Base-by-base conservation (phyloP, 2,797 vertebrate genomes). In the Sebastes matsubarae region DNA sequence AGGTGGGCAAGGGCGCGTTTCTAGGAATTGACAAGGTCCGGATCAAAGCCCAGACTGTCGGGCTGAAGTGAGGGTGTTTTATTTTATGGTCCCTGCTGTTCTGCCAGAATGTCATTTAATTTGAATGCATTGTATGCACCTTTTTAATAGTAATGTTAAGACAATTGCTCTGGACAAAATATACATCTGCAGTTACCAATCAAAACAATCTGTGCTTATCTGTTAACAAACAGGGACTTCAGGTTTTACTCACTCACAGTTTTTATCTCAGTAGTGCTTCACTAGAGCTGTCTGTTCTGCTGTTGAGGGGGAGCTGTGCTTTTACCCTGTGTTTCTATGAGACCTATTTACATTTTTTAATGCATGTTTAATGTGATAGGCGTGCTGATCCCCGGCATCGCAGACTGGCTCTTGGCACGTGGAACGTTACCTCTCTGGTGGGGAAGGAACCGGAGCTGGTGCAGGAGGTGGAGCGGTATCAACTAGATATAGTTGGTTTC, bases 1-100 rank as follows among this genome's bases (percentile, higher is more conserved):
- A 55, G 18, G 2, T 65, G 30, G 16, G 1, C 0, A 0, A 60
- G 2, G 52, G n/a, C 0, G n/a, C 0, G 50, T 52, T 52, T 52
- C 8, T 52, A 10, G 50, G 50, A 52, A 52, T n/a, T 52, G 50
- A 52, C 8, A 52, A n/a, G 9, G 8, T 4, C 20, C 20, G 20
- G 9, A 20, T 20, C 20, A 5, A 52, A 54, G 10, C 52, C 46
- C 46, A 52, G 46, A 54, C 10, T 22, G 4, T 54, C 50, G 18
- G 2, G 46, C 0, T 52, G 46, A 52, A 0, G 52, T 54, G n/a
- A 54, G 52, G 52, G 52, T 22, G 9, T 6, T 22, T 54, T 22
- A 0, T n/a, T 54, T n/a, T 2, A 1, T 54, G 52, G n/a, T 54
- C 4, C n/a, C n/a, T 50, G 46, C 46, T 20, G 46, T 50, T 50